A percentile compares a stretch with the other conserved stretches of the same genome.
phyloP scores from a whole-genome alignment of 2,113 vertebrate genomes.

The Mirounga angustirostris region DNA sequence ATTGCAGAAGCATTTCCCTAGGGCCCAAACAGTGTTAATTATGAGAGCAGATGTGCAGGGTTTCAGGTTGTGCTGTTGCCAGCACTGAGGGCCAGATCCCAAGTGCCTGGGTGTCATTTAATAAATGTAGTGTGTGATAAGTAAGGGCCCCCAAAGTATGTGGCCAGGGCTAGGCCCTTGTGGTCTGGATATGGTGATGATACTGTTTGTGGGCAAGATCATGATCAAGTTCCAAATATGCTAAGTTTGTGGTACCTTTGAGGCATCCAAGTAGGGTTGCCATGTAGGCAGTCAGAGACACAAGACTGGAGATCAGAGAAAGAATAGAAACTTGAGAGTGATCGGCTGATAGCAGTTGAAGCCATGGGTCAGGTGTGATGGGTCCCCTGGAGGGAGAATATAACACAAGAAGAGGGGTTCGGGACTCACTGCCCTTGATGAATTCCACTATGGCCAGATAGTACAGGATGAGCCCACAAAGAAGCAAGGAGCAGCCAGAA shows the following conservation, averaged over 20 bases:
- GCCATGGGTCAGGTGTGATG: background rate
- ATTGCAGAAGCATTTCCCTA: background rate
- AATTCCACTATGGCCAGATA: background rate
- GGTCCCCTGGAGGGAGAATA: background rate
- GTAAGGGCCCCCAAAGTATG: background rate
- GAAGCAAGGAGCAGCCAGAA: background rate
- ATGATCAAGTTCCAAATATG: background rate
- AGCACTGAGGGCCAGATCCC: background rate
- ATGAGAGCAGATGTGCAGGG: background rate
- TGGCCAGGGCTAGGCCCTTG: background rate
- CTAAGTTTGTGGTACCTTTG: background rate
- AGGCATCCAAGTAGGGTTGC: background rate
- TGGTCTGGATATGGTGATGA: background rate
- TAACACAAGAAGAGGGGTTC: background rate
- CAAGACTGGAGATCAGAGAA: background rate
- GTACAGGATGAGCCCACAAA: background rate
- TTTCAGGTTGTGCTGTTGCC: background rate
- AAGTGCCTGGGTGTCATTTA: background rate
- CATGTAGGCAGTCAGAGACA: background rate
- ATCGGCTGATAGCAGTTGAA: background rate
- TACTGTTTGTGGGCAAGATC: background rate
- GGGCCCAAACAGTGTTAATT: background rate
- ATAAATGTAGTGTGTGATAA: background rate
- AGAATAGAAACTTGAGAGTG: background rate
- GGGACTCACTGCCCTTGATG: background rate